Percentiles rank a stretch among this genome's conserved stretches.
Evolutionary conservation across 1,140 invertebrate species (phyloP).

Genomic region (Macrotrachela quadricornifera): DNA sequence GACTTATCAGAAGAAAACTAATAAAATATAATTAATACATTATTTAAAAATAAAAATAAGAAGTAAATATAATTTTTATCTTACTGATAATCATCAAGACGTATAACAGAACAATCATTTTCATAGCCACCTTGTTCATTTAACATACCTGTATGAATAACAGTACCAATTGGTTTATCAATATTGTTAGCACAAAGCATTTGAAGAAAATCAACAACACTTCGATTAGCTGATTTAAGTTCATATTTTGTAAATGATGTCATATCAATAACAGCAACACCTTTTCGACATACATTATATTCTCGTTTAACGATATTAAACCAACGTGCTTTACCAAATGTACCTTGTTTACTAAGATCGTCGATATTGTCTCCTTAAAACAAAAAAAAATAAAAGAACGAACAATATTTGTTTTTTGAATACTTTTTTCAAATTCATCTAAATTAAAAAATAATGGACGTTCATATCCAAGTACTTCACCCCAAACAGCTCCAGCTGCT

Average conservation of each 20-base stretch:
- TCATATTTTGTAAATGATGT: constrained; percentile 94
- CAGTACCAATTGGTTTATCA: constrained; percentile 72
- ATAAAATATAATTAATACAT: background rate
- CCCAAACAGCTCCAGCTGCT: constrained; percentile 81
- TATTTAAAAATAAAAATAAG: constrained; percentile 3
- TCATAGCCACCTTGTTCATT: constrained; percentile 82
- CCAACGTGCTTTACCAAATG: constrained; percentile 59
- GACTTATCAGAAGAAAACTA: constrained; percentile 94
- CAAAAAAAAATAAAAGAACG: background rate
- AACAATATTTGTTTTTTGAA: constrained; percentile 3
- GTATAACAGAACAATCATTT: constrained; percentile 82
- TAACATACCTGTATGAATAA: constrained; percentile 95
- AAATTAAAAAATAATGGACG: constrained; percentile 68
- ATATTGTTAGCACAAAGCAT: constrained; percentile 88
- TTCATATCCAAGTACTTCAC: constrained; percentile 94
- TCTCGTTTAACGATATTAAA: constrained; percentile 67
- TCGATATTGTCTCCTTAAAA: background rate
- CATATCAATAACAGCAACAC: constrained; percentile 79
- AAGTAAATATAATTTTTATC: constrained; percentile 17
- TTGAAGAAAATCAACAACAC: constrained; percentile 54
- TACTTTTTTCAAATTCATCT: constrained; percentile 7
- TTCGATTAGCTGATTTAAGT: constrained; percentile 46
- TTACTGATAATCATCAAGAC: constrained; percentile 67
- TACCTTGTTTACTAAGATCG: constrained; percentile 7
- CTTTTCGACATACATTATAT: constrained; percentile 77